phyloP scores from a whole-genome alignment of 2,888 invertebrate genomes.

The Oscheius sp. region DNA sequence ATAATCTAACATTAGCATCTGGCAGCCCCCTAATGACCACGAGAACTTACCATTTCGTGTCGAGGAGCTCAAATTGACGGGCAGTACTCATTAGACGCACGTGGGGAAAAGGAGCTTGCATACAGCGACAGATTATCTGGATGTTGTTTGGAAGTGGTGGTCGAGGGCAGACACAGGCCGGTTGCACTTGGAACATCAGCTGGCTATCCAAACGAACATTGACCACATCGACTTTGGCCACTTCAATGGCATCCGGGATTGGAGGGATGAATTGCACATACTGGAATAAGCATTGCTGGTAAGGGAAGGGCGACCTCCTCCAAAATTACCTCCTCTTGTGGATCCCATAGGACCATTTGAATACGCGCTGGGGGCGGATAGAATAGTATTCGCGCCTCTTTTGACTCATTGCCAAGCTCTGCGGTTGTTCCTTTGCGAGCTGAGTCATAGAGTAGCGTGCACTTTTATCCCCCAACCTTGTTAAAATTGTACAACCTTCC shows the following conservation, averaged over 20 bases:
- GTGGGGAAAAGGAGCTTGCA: not conserved
- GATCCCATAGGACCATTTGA: not conserved
- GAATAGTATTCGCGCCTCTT: not conserved
- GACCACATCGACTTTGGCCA: not conserved
- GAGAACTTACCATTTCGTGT: conserved; percentile 9
- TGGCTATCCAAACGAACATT: not conserved
- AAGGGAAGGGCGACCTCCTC: not conserved
- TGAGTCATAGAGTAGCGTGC: no score
- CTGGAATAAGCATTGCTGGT: not conserved
- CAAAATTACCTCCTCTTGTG: not conserved
- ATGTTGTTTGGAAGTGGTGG: not conserved
- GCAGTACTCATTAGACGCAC: not conserved
- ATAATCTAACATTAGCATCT: no score
- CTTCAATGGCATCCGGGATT: conserved; percentile 20
- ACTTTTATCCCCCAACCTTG: no score
- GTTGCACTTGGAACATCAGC: conserved; percentile 1
- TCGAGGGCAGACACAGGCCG: not conserved
- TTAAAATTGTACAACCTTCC: no score
- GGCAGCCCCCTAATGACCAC: no score
- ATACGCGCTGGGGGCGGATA: not conserved
- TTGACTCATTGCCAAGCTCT: no score
- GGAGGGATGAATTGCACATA: not conserved
- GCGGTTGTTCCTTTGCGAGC: no score
- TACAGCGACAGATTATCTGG: conserved; percentile 1
- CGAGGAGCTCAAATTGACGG: conserved; percentile 4